These are phyloP conservation scores for Bellardia pandia DNA, from an alignment of 2,888 invertebrate species.

Conservation along the genomic window DNA sequence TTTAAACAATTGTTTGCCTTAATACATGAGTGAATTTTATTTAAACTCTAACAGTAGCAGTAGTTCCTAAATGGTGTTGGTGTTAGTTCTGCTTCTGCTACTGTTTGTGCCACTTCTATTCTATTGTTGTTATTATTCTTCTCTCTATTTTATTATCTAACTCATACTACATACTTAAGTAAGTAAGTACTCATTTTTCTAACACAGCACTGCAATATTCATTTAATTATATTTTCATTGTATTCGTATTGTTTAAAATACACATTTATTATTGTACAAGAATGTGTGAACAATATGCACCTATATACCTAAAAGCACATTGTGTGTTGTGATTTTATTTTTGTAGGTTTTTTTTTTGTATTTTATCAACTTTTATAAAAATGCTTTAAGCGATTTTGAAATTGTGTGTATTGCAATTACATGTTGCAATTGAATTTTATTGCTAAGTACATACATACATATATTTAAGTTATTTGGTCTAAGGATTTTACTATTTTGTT, in stretches of 20 bases:
- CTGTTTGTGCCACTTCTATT: neutral
- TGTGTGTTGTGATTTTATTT: neutral
- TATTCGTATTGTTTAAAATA: conserved; percentile 14
- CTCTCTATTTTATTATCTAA: neutral
- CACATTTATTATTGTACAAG: neutral
- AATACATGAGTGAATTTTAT: conserved; percentile 5
- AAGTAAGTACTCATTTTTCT: neutral
- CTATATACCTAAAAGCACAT: neutral
- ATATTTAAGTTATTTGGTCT: neutral
- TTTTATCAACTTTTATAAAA: neutral
- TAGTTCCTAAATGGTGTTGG: neutral
- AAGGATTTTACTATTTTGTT: neutral
- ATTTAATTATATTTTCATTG: conserved; percentile 27
- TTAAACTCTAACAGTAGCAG: neutral
- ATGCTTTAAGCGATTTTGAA: conserved; percentile 43
- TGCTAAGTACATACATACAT: neutral
- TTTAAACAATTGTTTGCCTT: neutral
- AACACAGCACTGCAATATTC: neutral
- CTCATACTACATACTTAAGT: too few species aligned
- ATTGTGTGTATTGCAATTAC: conserved; percentile 39
- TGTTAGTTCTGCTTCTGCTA: neutral
- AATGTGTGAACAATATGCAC: neutral
- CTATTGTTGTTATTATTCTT: neutral
- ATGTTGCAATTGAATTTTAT: conserved; percentile 41
- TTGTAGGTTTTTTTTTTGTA: neutral